Conservation (phyloP, 2,113 vertebrate genomes). For the Tyrannus savana region DNA sequence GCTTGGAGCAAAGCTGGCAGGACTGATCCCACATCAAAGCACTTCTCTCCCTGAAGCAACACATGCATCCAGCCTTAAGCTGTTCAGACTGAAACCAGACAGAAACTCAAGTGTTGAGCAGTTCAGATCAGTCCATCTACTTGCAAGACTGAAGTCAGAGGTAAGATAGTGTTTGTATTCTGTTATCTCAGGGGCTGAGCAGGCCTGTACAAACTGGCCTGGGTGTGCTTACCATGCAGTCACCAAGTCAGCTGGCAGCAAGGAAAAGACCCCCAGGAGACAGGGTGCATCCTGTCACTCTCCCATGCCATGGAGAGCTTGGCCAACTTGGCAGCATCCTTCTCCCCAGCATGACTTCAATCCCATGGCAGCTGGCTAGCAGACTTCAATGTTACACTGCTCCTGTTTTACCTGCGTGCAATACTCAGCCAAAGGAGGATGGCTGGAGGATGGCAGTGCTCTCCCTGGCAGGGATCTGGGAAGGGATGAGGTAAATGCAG, state of each 20-base stretch:
- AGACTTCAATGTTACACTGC: neutral
- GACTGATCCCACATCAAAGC: neutral
- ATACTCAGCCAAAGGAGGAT: neutral
- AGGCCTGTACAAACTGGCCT: neutral
- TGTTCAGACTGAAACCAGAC: neutral
- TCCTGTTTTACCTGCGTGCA: neutral
- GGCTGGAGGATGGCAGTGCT: neutral
- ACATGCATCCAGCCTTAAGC: neutral
- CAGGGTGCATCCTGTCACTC: neutral
- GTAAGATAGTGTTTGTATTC: neutral
- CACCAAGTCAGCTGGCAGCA: neutral
- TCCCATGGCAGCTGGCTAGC: neutral
- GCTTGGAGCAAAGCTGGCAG: neutral
- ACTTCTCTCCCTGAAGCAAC: neutral
- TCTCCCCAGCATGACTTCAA: neutral
- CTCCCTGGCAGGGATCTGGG: accelerated
- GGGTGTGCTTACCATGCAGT: neutral
- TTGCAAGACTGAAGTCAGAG: neutral
- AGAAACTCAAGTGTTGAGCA: neutral
- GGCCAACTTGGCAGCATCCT: neutral
- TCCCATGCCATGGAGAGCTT: neutral
- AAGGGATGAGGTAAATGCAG: neutral
- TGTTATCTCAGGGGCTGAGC: neutral
- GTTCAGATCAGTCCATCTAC: neutral
- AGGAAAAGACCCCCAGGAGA: neutral